These are phyloP conservation scores for Limnephilus rhombicus DNA, from an alignment of 2,888 invertebrate genomes.

Conservation along the genomic window DNA sequence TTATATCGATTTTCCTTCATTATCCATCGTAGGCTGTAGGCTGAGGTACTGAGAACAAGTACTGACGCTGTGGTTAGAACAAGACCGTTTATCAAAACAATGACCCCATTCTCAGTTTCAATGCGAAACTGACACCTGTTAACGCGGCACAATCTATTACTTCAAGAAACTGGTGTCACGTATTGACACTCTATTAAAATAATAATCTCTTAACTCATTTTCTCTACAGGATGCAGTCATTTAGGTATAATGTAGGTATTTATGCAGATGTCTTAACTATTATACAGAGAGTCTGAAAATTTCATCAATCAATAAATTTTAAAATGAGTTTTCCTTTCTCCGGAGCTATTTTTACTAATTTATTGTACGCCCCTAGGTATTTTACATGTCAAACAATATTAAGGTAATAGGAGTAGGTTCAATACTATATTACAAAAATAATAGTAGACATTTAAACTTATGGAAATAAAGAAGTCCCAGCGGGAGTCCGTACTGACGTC, in stretches of 20 bases:
- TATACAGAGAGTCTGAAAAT: neutral
- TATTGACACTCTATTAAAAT: neutral
- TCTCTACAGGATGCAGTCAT: neutral
- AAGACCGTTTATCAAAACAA: constrained; percentile 28
- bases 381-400: too few relatives aligned
- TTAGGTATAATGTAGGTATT: neutral
- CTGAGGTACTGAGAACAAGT: neutral
- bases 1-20: constrained; percentile 49
- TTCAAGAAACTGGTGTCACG: neutral
- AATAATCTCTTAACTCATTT: neutral
- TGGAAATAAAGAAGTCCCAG: too few relatives aligned
- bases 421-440: too few relatives aligned
- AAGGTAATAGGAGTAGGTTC: too few relatives aligned
- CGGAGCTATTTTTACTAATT: neutral
- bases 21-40: constrained; percentile 28
- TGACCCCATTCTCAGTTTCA: constrained; percentile 41
- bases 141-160: neutral
- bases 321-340: neutral
- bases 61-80: constrained; percentile 10
- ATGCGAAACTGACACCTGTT: constrained; percentile 36
- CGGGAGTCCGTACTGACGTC: too few relatives aligned
- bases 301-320: neutral
- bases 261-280: neutral
- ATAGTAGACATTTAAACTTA: too few relatives aligned
- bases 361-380: too few relatives aligned